These are phyloP conservation scores for Sarcophaga carnaria DNA, from an alignment of 2,888 invertebrate genomes.

Conservation along the genomic window DNA sequence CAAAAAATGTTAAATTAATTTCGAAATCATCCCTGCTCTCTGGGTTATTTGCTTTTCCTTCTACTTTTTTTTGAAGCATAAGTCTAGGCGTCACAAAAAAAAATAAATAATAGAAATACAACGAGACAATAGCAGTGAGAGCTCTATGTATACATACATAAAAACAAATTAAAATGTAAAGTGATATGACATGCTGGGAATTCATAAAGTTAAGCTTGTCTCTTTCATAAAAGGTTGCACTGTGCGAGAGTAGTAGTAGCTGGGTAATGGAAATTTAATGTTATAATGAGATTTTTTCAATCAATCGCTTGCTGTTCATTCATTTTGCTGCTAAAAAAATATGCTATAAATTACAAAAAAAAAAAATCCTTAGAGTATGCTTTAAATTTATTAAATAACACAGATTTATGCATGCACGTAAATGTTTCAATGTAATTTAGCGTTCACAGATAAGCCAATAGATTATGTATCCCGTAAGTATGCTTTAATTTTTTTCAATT, in stretches of 20 bases:
- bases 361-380: slow-evolving; percentile 3
- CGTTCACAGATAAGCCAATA: not conserved
- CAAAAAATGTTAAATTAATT: slow-evolving; percentile 49
- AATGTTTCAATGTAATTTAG: not conserved
- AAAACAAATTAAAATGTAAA: slow-evolving; percentile 24
- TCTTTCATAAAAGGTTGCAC: not conserved
- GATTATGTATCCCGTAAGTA: not conserved
- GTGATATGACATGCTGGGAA: slow-evolving; percentile 28
- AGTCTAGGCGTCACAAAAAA: not conserved
- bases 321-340: not conserved
- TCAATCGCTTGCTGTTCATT: not conserved
- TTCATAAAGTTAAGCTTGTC: slow-evolving; percentile 28
- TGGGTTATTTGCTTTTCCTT: slow-evolving; percentile 14
- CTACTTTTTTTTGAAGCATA: not conserved
- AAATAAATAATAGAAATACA: too few relatives aligned
- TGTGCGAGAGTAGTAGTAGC: not conserved
- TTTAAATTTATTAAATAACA: not conserved
- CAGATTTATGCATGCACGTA: not conserved
- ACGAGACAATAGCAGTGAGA: too few relatives aligned
- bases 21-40: slow-evolving; percentile 13
- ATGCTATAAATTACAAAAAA: slow-evolving; percentile 17
- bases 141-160: not conserved
- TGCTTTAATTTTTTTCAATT: not conserved
- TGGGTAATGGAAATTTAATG: not conserved
- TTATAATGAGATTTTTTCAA: slow-evolving; percentile 11